A percentile compares a stretch with the other conserved stretches of the same genome.
Conservation (phyloP, 2,797 vertebrate genomes). For the Enteromius radiatus region DNA sequence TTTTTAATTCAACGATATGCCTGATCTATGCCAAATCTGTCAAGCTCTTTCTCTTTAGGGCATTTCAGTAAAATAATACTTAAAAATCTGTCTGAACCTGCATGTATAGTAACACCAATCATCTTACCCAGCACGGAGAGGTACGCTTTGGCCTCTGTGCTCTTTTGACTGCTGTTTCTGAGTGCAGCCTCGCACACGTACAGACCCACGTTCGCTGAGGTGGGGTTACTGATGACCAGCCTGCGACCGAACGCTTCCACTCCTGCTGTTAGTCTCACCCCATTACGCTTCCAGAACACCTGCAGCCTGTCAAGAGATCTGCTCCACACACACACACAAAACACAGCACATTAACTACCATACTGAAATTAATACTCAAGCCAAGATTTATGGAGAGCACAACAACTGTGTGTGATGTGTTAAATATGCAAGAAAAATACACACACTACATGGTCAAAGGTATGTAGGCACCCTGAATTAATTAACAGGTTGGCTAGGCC, state of each 20-base stretch:
- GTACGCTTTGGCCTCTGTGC: slow-evolving; percentile 74
- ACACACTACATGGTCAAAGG: background rate
- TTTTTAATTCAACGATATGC: background rate
- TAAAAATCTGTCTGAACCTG: background rate
- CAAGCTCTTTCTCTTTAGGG: slow-evolving; percentile 14
- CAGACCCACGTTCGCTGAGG: slow-evolving; percentile 72
- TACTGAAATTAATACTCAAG: slow-evolving; percentile 13
- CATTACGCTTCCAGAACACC: slow-evolving; percentile 79
- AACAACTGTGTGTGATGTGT: slow-evolving; percentile 1
- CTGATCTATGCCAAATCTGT: slow-evolving; percentile 1
- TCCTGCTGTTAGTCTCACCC: slow-evolving; percentile 73
- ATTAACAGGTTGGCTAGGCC: background rate
- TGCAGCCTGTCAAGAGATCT: slow-evolving; percentile 79
- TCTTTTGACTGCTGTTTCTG: slow-evolving; percentile 64
- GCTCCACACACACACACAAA: slow-evolving; percentile 17
- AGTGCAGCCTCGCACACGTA: slow-evolving; percentile 78
- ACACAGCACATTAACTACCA: slow-evolving; percentile 13
- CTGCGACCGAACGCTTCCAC: slow-evolving; percentile 77
- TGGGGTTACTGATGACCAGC: slow-evolving; percentile 77
- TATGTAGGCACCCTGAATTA: background rate
- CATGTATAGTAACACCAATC: background rate
- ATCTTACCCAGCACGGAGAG: slow-evolving; percentile 78
- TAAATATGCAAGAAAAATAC: slow-evolving; percentile 1
- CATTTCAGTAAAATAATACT: slow-evolving; percentile 13
- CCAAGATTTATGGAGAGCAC: background rate